phyloP scores from a whole-genome alignment of 2,797 vertebrate species.

The Siniperca obscura region DNA sequence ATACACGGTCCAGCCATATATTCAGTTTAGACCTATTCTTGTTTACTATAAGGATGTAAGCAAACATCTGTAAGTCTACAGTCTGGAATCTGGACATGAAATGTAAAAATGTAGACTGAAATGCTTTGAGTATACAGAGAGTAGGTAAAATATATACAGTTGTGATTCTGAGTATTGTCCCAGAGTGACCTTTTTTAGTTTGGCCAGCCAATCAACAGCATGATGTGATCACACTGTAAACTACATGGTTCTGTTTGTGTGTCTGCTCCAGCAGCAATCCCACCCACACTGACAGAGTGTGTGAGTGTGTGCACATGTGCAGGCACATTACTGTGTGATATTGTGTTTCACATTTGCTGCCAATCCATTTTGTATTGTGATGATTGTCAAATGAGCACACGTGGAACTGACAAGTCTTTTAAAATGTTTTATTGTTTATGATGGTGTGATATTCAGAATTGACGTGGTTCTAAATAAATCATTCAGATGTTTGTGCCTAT shows the following conservation, averaged over 20 bases:
- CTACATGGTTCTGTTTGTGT: slow-evolving; percentile 52
- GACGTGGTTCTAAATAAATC: slow-evolving; percentile 51
- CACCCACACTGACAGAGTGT: slow-evolving; percentile 53
- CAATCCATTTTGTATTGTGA: slow-evolving; percentile 44
- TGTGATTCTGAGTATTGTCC: slow-evolving; percentile 45
- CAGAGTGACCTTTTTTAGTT: slow-evolving; percentile 39
- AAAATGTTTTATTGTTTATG: slow-evolving; percentile 22
- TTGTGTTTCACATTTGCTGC: slow-evolving; percentile 53
- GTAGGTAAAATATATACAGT: neutral
- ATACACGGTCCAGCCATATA: no score
- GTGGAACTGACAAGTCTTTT: slow-evolving; percentile 29
- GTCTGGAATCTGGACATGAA: neutral
- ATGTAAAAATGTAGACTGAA: neutral
- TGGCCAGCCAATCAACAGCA: slow-evolving; percentile 51
- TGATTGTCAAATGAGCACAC: slow-evolving; percentile 57
- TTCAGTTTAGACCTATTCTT: no score
- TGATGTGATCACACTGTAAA: slow-evolving; percentile 66
- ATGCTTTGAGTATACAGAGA: neutral
- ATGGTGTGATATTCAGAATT: slow-evolving; percentile 29
- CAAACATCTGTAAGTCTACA: neutral
- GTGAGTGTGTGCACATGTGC: slow-evolving; percentile 10
- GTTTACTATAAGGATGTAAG: neutral
- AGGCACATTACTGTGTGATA: slow-evolving; percentile 17
- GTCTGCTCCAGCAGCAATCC: slow-evolving; percentile 61
- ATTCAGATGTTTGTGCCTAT: slow-evolving; percentile 15